phyloP scores from a whole-genome alignment of 2,113 vertebrate genomes.

The Megaceryle torquata region DNA sequence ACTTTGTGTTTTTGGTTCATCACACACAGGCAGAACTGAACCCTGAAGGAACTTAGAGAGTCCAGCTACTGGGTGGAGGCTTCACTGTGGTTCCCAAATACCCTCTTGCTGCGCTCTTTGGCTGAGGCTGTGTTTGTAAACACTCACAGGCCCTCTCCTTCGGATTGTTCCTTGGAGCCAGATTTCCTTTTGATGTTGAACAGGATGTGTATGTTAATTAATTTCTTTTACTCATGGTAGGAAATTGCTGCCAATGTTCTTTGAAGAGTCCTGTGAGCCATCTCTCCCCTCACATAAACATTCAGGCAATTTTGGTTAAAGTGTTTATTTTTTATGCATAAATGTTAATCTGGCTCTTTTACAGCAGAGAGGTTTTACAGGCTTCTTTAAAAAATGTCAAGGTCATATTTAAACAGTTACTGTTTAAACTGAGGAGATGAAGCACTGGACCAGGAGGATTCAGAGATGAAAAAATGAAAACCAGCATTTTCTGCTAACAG shows the following conservation, averaged over 20 bases:
- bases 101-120: neutral
- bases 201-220: conserved; percentile 57
- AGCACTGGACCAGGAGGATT: neutral
- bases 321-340: conserved; percentile 44
- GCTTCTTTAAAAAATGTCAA: conserved; percentile 38
- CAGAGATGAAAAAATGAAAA: neutral
- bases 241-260: conserved; percentile 41
- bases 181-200: conserved; percentile 57
- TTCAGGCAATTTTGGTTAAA: conserved; percentile 54
- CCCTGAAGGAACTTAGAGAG: neutral
- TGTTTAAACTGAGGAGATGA: conserved; percentile 1
- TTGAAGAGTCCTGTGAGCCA: conserved; percentile 25
- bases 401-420: conserved; percentile 30
- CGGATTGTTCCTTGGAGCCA: conserved; percentile 32
- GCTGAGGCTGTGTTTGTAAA: conserved; percentile 52
- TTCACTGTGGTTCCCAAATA: neutral
- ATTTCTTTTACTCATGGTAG: conserved; percentile 45
- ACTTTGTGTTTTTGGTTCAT: neutral
- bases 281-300: conserved; percentile 37
- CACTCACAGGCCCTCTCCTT: neutral
- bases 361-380: conserved; percentile 17
- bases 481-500: neutral
- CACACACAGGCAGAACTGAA: neutral
- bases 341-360: conserved; percentile 45
- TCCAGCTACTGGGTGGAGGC: neutral